Percentiles rank a stretch among this genome's conserved stretches.
These are phyloP conservation scores for Phaethon lepturus DNA, from an alignment of 2,113 vertebrate species.

Conservation along the genomic window DNA sequence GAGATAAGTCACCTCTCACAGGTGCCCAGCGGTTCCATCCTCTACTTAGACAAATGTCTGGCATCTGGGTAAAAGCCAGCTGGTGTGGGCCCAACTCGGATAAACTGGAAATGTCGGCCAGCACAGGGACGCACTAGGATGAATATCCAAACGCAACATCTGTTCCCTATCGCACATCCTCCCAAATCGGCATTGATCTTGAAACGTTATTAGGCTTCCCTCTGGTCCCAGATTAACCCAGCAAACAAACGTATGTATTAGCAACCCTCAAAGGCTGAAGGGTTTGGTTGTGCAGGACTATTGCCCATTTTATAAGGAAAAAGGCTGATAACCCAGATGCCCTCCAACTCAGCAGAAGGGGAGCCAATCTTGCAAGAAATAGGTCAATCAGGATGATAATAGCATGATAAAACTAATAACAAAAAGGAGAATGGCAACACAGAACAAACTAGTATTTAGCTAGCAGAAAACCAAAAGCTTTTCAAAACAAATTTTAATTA, in stretches of 20 bases:
- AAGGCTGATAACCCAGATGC: background rate
- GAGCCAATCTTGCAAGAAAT: background rate
- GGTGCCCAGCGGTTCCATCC: background rate
- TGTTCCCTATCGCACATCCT: conserved; percentile 19
- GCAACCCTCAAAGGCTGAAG: background rate
- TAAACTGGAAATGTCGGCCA: background rate
- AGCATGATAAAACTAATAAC: background rate
- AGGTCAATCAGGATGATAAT: background rate
- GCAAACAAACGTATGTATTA: background rate
- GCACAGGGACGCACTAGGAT: background rate
- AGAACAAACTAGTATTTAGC: background rate
- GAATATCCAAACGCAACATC: conserved; percentile 20
- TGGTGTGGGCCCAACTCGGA: background rate
- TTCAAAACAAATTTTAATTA: background rate
- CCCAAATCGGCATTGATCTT: background rate
- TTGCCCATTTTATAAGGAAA: background rate
- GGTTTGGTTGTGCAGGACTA: background rate
- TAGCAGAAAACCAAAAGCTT: background rate
- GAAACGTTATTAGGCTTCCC: background rate
- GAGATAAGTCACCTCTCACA: background rate
- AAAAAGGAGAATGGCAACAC: background rate
- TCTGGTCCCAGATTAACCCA: background rate
- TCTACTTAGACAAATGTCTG: background rate
- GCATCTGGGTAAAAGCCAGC: conserved; percentile 4
- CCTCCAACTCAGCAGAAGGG: background rate